Evolutionary conservation across 2,797 vertebrate genomes (phyloP), one percentile per base, ranked within the genome.

Genomic region (Staurois parvus): DNA sequence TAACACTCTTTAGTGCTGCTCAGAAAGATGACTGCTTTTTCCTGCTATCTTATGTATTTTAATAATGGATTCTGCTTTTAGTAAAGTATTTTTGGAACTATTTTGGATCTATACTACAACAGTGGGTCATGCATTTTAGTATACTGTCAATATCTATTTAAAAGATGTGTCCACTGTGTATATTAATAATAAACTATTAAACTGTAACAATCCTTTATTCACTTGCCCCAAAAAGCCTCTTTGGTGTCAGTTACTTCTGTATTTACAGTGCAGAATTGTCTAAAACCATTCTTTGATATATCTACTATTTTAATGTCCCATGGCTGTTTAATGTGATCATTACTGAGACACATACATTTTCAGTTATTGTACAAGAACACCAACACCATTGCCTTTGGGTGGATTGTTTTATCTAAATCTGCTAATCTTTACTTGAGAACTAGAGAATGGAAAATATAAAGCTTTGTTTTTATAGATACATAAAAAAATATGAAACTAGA

Each of bases 401-500:
- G 11, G 21, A 8, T 1, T 24, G 6, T 59, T 59, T 52, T n/a
- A n/a, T 52, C 48, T 17, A 19, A 4, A 19, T 19, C 13, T 19
- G 2, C 19, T 19, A 24, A 24, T 59, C 21, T n/a, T 21, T 24
- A 8, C 0, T 59, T 59, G 6, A 24, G 8, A 19, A 6, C 48
- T 56, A 56, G 37, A 37, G 37, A 17, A 19, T 21, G 52, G 52
- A 24, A 59, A 59, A 24, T 59, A n/a, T 59, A 24, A 21, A 59
- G 48, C 48, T 17, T 52, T 52, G 15, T 52, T 52, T 19, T 13
- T 19, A 52, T 45, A 45, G 21, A 59, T 59, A 24, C n/a, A 56
- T 56, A 72, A 56, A 81, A 67, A 81, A 56, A 68, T 79, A 79
- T 48, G n/a, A 70, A 70, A 32, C 19, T 64, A 26, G n/a, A 64